These are phyloP conservation scores for Anoplophora glabripennis DNA, from an alignment of 1,140 invertebrate species.

Conservation along the genomic window DNA sequence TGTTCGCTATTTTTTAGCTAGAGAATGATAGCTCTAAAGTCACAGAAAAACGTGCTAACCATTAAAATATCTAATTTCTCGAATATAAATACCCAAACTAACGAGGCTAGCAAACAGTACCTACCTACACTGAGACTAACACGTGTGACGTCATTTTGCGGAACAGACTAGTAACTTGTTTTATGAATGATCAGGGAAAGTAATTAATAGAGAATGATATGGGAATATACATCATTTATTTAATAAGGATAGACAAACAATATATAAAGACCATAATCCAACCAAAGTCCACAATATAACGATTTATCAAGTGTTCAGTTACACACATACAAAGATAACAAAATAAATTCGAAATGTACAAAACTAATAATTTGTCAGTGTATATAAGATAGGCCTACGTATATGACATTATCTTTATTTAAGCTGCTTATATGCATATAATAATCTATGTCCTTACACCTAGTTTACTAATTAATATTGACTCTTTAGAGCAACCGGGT, in stretches of 20 bases:
- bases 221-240: slow-evolving; percentile 40
- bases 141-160: too few species aligned
- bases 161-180: too few species aligned
- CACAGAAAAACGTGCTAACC: not conserved
- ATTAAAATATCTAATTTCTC: too few species aligned
- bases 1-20: too few species aligned
- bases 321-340: slow-evolving; percentile 37
- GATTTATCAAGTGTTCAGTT: slow-evolving; percentile 34
- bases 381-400: slow-evolving; percentile 47
- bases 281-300: slow-evolving; percentile 32
- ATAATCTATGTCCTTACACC: slow-evolving; percentile 35
- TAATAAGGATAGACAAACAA: slow-evolving; percentile 39
- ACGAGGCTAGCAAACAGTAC: too few species aligned
- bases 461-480: slow-evolving; percentile 47
- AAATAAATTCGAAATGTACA: slow-evolving; percentile 44
- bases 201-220: slow-evolving; percentile 11
- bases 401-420: slow-evolving; percentile 40
- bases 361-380: slow-evolving; percentile 42
- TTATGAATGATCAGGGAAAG: too few species aligned
- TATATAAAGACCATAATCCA: slow-evolving; percentile 34
- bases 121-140: too few species aligned
- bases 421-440: slow-evolving; percentile 44
- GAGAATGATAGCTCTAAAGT: too few species aligned
- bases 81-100: too few species aligned
- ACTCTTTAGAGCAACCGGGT: slow-evolving; percentile 44